Evolutionary conservation across 2,113 vertebrate species (phyloP), one percentile per base, ranked within the genome.

Genomic region (Gasterosteus aculeatus): DNA sequence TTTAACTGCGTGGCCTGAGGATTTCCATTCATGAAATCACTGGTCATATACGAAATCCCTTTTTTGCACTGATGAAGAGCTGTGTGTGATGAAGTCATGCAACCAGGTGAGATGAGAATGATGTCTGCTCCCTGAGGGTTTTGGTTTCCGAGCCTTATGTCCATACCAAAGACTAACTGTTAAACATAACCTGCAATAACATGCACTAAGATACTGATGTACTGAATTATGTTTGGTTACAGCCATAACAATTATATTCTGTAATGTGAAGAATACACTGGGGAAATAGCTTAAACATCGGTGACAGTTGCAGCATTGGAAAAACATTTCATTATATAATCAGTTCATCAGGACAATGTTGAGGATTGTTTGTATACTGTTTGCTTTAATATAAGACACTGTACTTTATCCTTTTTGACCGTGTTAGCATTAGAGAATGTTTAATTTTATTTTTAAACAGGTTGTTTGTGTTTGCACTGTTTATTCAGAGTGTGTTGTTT

Each of bases 81-180:
- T 63, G 66, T 14, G 59, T 74, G 57, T 78, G 41, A 80, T 69
- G 54, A 73, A 33, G 46, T 2, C 15, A 16, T 54, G 59, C 46
- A 60, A 7, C 53, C 22, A 6, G 10, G n/a, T 31, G 44, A 62
- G 38, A 54, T 53, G 26, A 38, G 47, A 41, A 22, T 66, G 15
- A 56, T 47, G 74, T 69, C 49, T 70, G 66, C 59, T 59, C 31
- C 42, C 67, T 58, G 46, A 66, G 56, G 80, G 60, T 56, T 84
- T 66, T 72, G 72, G 77, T 85, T 85, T 87, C 66, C 87, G 72
- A 93, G 90, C 90, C 93, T 93, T 93, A 86, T 83, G 72, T 92
- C 87, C 84, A 83, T 88, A 92, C 94, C 94, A 95, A 94, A 95
- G 94, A 94, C 39, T 62, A 63, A 51, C 68, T 67, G 71, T 69